Conservation (phyloP, 1,140 invertebrate genomes). For the Bombus confusus region DNA sequence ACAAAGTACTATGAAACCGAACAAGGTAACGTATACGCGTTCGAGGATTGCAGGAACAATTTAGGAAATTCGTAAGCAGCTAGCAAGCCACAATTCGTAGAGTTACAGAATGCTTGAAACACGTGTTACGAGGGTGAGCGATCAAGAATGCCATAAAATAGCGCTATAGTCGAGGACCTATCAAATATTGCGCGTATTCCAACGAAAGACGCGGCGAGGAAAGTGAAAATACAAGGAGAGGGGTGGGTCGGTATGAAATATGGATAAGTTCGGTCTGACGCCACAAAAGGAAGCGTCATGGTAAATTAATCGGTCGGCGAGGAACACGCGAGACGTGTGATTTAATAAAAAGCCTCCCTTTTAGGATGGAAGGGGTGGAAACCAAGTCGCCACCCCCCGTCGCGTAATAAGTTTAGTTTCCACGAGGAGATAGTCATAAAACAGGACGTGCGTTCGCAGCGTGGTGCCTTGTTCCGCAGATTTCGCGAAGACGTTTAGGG, state of each 20-base stretch:
- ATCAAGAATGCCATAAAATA: slow-evolving; percentile 16
- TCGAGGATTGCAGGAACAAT: no score
- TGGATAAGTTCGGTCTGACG: slow-evolving; percentile 71
- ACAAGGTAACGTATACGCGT: no score
- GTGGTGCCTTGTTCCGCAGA: slow-evolving; percentile 74
- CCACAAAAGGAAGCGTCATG: slow-evolving; percentile 78
- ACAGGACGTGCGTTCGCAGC: slow-evolving; percentile 71
- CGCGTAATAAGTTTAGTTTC: slow-evolving; percentile 82
- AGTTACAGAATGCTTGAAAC: neutral
- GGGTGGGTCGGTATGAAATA: slow-evolving; percentile 70
- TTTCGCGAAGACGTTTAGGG: slow-evolving; percentile 47
- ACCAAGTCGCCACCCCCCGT: slow-evolving; percentile 67
- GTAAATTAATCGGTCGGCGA: slow-evolving; percentile 79
- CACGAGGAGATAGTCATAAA: slow-evolving; percentile 78
- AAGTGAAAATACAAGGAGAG: slow-evolving; percentile 51
- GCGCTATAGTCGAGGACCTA: neutral
- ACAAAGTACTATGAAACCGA: no score
- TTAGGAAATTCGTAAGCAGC: no score
- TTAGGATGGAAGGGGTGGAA: slow-evolving; percentile 62
- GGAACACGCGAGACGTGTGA: slow-evolving; percentile 78
- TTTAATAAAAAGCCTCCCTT: slow-evolving; percentile 80
- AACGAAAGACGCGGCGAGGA: slow-evolving; percentile 17
- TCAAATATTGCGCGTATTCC: slow-evolving; percentile 27
- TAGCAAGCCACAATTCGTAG: no score
- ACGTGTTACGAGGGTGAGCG: neutral